Evolutionary conservation across 37 sponge, comb jelly and placozoan species (phyloP).

Genomic region (Haliclona indistincta): DNA sequence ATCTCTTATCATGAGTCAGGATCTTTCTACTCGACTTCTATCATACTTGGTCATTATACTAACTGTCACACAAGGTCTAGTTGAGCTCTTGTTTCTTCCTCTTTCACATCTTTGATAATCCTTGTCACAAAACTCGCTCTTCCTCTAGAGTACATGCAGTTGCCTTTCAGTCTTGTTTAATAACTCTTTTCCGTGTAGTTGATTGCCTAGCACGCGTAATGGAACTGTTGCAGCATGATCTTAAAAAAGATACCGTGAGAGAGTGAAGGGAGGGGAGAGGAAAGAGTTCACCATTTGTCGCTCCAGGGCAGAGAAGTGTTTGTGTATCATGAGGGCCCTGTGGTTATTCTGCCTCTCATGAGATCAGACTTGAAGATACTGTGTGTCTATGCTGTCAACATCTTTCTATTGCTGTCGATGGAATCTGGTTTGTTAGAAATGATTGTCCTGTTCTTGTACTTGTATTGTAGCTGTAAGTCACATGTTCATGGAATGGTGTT

Average conservation of each 20-base stretch:
- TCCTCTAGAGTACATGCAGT: too few species aligned
- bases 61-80: constrained; percentile 28
- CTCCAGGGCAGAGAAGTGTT: constrained; percentile 35
- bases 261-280: background rate
- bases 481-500: constrained; percentile 3
- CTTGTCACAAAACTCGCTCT: too few species aligned
- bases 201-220: constrained; percentile 44
- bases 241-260: constrained; percentile 38
- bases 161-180: background rate
- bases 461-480: constrained; percentile 30
- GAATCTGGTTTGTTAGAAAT: constrained; percentile 34
- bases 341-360: constrained; percentile 23
- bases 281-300: background rate
- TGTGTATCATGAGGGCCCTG: constrained; percentile 23
- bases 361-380: constrained; percentile 19
- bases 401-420: constrained; percentile 36
- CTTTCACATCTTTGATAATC: too few species aligned
- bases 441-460: background rate
- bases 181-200: background rate
- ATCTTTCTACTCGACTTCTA: constrained; percentile 13
- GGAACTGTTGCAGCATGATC: constrained; percentile 43
- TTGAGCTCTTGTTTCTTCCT: too few species aligned
- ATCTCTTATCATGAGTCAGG: background rate
- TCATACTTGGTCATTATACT: constrained; percentile 8
- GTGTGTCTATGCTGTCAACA: constrained; percentile 32